Conservation (phyloP, 2,797 vertebrate species). For the Halcyon badia region DNA sequence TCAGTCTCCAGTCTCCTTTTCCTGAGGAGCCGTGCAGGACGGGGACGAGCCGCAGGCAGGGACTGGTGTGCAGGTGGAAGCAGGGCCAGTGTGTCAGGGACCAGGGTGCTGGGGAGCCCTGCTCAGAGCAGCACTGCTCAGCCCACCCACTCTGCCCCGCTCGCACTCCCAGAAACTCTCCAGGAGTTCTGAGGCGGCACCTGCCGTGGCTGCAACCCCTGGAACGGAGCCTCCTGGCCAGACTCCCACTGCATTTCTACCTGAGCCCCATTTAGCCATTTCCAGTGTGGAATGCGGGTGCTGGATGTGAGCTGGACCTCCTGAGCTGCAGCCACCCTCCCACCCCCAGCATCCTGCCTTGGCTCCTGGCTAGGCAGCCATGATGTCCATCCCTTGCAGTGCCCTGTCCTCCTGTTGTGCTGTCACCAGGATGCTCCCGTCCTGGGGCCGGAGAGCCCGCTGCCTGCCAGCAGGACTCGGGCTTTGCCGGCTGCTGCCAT, state of each 20-base stretch:
- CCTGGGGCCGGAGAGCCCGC: rapidly evolving
- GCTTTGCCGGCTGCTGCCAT: not conserved
- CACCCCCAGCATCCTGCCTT: not conserved
- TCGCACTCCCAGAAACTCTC: not conserved
- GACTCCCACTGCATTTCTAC: not conserved
- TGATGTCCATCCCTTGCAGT: rapidly evolving
- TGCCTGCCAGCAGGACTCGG: not conserved
- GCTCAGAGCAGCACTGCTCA: not conserved
- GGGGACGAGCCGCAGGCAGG: rapidly evolving
- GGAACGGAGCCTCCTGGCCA: not conserved
- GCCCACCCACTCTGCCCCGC: not conserved
- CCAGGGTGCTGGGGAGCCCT: not conserved
- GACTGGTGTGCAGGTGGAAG: rapidly evolving
- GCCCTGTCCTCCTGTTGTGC: not conserved
- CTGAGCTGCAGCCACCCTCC: not conserved
- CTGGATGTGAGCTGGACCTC: not conserved
- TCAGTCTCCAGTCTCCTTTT: not conserved
- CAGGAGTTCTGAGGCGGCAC: not conserved
- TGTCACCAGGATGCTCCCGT: not conserved
- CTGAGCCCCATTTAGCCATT: not conserved
- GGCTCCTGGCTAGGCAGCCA: not conserved
- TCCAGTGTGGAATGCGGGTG: not conserved
- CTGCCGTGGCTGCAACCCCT: rapidly evolving
- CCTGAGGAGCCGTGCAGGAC: not conserved
- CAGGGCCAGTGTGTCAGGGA: not conserved